Evolutionary conservation across 2,888 invertebrate genomes (phyloP).

Genomic region (Tenthredo distinguenda): DNA sequence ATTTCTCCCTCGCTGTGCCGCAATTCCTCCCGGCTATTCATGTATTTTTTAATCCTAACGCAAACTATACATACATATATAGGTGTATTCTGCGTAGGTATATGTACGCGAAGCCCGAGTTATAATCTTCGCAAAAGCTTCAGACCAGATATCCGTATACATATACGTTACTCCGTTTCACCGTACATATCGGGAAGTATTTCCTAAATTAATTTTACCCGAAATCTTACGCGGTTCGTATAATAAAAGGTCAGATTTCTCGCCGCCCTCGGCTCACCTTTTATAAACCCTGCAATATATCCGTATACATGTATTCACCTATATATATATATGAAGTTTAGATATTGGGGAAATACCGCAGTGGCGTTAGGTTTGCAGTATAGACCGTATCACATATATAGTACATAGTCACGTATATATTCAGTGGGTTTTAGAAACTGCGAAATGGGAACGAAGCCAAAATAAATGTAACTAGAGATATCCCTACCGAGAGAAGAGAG

Average conservation of each 20-base stretch:
- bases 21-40: neutral
- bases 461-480: conserved; percentile 43
- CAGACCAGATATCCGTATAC: neutral
- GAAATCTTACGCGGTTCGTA: conserved; percentile 9
- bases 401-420: neutral
- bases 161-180: neutral
- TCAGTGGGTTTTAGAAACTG: neutral
- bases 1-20: neutral
- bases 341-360: conserved; percentile 26
- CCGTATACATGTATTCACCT: neutral
- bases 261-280: neutral
- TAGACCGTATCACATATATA: neutral
- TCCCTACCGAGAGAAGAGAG: conserved; percentile 51
- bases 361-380: neutral
- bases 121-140: neutral
- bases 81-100: too few species aligned
- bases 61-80: neutral
- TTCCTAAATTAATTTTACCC: neutral
- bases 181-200: neutral
- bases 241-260: neutral
- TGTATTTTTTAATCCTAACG: conserved; percentile 2
- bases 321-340: neutral
- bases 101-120: too few species aligned
- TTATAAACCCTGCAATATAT: neutral
- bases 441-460: conserved; percentile 39